Percentiles rank a stretch among this genome's conserved stretches.
These are phyloP conservation scores for Malurus melanocephalus DNA, from an alignment of 2,113 vertebrate genomes.

Conservation along the genomic window DNA sequence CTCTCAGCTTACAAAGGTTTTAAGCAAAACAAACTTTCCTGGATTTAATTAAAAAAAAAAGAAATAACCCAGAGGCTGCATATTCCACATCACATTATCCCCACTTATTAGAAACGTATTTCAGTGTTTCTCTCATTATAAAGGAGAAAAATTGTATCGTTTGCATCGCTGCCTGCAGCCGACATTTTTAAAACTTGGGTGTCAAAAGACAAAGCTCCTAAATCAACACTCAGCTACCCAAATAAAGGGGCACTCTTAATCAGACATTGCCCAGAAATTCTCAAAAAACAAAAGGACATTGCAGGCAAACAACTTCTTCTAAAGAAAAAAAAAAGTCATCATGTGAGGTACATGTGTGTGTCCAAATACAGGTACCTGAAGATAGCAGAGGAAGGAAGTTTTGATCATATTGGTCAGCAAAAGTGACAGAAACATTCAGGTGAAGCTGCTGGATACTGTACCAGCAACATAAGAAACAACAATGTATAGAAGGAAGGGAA, in stretches of 20 bases:
- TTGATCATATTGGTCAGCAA: neutral
- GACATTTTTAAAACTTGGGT: neutral
- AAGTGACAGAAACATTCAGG: neutral
- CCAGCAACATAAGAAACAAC: neutral
- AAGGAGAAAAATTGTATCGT: neutral
- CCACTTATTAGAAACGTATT: neutral
- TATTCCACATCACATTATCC: neutral
- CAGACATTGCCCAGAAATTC: neutral
- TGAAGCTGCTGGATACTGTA: neutral
- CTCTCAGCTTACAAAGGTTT: neutral
- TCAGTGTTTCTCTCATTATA: neutral
- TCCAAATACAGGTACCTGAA: neutral
- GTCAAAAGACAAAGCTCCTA: slow-evolving; percentile 3
- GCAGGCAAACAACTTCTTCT: neutral
- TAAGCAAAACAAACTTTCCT: neutral
- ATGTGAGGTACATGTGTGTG: neutral
- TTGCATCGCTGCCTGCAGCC: neutral
- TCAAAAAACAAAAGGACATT: neutral
- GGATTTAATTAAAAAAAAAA: slow-evolving; percentile 30
- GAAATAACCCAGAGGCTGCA: slow-evolving; percentile 3
- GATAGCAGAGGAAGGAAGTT: neutral
- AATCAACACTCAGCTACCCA: neutral
- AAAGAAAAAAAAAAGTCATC: neutral
- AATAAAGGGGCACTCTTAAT: neutral
- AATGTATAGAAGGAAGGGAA: neutral